A percentile compares a stretch with the other conserved stretches of the same genome.
These are phyloP conservation scores for Palythoa caribaeorum DNA, from an alignment of 92 coral and sea anemone genomes.

Conservation along the genomic window DNA sequence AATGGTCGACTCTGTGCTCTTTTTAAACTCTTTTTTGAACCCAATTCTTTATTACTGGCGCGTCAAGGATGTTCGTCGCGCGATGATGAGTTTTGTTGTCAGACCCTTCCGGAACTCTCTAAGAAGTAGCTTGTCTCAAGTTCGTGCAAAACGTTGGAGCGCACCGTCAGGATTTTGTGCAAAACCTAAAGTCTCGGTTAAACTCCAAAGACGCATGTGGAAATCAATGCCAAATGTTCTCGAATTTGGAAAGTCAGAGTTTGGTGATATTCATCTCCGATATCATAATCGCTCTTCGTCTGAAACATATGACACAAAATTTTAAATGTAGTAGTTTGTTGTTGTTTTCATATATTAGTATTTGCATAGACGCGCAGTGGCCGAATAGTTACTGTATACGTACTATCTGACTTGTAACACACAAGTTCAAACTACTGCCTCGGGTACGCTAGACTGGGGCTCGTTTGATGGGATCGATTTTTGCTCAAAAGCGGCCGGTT, in stretches of 20 bases:
- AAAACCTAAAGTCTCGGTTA: not conserved
- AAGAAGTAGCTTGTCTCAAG: not conserved
- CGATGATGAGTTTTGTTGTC: slow-evolving; percentile 8
- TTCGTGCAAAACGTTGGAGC: not conserved
- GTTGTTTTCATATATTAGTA: not conserved
- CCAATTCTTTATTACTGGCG: slow-evolving; percentile 41
- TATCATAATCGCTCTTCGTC: not conserved
- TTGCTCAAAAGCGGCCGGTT: too few relatives aligned
- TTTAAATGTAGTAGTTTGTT: not conserved
- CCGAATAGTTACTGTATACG: too few relatives aligned
- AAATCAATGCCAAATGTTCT: slow-evolving; percentile 36
- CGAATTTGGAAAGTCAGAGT: slow-evolving; percentile 14
- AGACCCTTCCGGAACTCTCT: slow-evolving; percentile 1
- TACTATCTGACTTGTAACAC: too few relatives aligned
- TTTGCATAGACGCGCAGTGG: too few relatives aligned
- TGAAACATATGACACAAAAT: not conserved
- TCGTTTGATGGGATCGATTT: too few relatives aligned
- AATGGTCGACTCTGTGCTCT: slow-evolving; percentile 37
- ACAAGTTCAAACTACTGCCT: not conserved
- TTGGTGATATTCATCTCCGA: not conserved
- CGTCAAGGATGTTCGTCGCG: slow-evolving; percentile 27
- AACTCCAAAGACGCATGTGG: slow-evolving; percentile 19
- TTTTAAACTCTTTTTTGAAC: slow-evolving; percentile 32
- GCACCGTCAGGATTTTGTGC: not conserved
- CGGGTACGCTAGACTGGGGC: too few relatives aligned